Evolutionary conservation across 2,888 invertebrate genomes (phyloP).

Genomic region (Meiosimyza decipiens): DNA sequence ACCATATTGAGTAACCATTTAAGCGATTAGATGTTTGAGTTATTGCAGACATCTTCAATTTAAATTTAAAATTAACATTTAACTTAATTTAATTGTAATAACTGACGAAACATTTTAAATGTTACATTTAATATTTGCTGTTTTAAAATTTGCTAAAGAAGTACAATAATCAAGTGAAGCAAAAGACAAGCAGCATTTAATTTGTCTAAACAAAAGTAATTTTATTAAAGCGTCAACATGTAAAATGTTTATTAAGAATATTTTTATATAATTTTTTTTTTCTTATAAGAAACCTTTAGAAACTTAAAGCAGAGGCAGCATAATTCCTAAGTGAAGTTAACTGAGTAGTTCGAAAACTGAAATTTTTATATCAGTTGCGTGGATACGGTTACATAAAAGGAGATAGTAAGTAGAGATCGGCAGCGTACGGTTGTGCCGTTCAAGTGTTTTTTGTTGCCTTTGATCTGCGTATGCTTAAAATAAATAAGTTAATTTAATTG

Average conservation of each 20-base stretch:
- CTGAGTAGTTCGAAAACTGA: too few species aligned
- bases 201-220: not conserved
- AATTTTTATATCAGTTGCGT: too few species aligned
- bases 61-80: constrained; percentile 9
- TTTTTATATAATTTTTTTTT: not conserved
- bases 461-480: too few species aligned
- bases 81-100: constrained; percentile 27
- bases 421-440: too few species aligned
- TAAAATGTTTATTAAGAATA: constrained; percentile 16
- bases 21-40: constrained; percentile 6
- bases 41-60: not conserved
- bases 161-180: not conserved
- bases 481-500: too few species aligned
- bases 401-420: too few species aligned
- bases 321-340: too few species aligned
- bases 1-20: constrained; percentile 55
- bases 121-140: constrained; percentile 16
- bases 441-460: too few species aligned
- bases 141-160: not conserved
- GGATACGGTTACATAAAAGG: too few species aligned
- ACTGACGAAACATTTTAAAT: constrained; percentile 7
- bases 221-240: constrained; percentile 22
- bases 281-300: not conserved
- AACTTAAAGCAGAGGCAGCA: not conserved
- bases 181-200: not conserved